Percentiles rank a stretch among this genome's conserved stretches.
Conservation (phyloP, 2,797 vertebrate species). For the Sciurus carolinensis region DNA sequence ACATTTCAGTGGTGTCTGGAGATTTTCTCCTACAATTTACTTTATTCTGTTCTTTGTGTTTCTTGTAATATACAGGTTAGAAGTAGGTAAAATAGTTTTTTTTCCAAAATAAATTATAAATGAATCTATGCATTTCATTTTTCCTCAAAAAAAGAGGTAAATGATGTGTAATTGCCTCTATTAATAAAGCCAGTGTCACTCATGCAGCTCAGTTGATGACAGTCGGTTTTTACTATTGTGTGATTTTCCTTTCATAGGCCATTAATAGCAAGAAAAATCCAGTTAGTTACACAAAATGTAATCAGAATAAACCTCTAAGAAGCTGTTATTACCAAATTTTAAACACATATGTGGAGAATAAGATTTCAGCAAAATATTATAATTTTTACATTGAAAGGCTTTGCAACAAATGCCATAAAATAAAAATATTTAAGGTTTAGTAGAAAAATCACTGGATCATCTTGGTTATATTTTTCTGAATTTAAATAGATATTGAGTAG, state of each 20-base stretch:
- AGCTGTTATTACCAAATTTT: not conserved
- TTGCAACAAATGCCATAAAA: not conserved
- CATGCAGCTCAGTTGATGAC: not conserved
- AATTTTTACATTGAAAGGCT: not conserved
- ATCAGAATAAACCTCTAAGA: not conserved
- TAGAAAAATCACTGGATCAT: not conserved
- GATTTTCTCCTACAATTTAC: not conserved
- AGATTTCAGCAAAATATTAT: not conserved
- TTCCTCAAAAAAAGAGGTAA: not conserved
- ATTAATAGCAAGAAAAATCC: not conserved
- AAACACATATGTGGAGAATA: not conserved
- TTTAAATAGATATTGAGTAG: constrained; percentile 34
- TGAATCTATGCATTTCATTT: not conserved
- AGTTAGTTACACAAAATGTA: not conserved
- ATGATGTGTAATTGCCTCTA: not conserved
- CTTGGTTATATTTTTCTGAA: not conserved
- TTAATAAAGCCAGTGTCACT: not conserved
- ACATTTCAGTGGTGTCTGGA: not conserved
- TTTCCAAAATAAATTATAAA: not conserved
- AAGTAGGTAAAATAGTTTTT: not conserved
- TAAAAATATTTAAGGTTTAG: not conserved
- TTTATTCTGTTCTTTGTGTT: not conserved
- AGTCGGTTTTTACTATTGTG: not conserved
- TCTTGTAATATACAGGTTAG: not conserved
- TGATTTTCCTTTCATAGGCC: not conserved